Evolutionary conservation across 2,888 invertebrate species (phyloP).

Genomic region (Mayetiola destructor): DNA sequence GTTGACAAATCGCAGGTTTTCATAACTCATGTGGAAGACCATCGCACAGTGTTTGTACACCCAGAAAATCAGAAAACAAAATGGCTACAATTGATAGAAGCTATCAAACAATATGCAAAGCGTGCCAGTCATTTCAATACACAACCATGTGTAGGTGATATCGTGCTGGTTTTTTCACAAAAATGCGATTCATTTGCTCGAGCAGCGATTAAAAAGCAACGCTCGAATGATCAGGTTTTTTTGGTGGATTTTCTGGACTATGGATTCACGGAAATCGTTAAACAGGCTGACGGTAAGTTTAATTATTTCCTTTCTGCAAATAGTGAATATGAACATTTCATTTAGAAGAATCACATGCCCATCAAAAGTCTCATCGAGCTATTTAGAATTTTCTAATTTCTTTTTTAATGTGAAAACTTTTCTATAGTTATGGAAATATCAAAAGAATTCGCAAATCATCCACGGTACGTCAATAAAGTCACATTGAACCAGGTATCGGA

Average conservation of each 20-base stretch:
- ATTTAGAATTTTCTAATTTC: too few species aligned
- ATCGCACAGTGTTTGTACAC: not conserved
- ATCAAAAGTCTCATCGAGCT: too few species aligned
- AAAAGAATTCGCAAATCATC: not conserved
- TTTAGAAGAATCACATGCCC: too few species aligned
- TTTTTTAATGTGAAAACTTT: too few species aligned
- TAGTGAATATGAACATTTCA: too few species aligned
- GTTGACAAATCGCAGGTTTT: not conserved
- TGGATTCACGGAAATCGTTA: not conserved
- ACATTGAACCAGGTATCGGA: not conserved
- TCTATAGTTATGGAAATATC: too few species aligned
- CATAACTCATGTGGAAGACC: not conserved
- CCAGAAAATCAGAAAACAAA: not conserved
- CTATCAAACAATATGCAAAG: not conserved
- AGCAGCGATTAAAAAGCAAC: not conserved
- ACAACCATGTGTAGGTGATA: not conserved
- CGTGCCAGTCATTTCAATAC: not conserved
- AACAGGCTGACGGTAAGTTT: not conserved
- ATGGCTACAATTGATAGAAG: not conserved
- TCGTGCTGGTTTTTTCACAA: not conserved
- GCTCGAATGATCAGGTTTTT: not conserved
- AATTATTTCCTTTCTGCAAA: too few species aligned
- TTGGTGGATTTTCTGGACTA: not conserved
- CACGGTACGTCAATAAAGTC: not conserved
- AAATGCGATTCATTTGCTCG: not conserved